These are phyloP conservation scores for Hipposideros armiger DNA, from an alignment of 2,113 vertebrate species.

Conservation along the genomic window DNA sequence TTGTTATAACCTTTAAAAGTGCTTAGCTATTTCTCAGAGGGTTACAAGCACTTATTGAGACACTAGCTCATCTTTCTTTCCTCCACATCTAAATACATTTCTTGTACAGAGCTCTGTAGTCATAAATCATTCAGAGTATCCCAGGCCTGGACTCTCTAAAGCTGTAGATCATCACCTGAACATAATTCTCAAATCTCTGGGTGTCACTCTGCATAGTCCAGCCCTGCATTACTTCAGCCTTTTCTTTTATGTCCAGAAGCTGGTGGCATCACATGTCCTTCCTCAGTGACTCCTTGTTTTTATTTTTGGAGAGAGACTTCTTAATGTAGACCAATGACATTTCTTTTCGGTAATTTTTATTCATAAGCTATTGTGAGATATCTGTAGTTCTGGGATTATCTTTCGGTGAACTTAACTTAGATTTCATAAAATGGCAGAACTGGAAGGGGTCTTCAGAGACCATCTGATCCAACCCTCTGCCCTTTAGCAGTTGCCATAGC, in stretches of 20 bases:
- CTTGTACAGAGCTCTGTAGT: constrained; percentile 60
- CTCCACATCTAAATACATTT: constrained; percentile 76
- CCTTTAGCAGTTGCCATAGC: not conserved
- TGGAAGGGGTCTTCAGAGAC: not conserved
- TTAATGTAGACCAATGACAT: not conserved
- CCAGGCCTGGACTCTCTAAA: constrained; percentile 52
- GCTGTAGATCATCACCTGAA: constrained; percentile 70
- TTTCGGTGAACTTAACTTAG: constrained; percentile 30
- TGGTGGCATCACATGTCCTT: not conserved
- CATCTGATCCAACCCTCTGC: not conserved
- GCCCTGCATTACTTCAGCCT: constrained; percentile 26
- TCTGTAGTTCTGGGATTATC: not conserved
- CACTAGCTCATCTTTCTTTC: constrained; percentile 76
- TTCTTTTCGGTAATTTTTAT: constrained; percentile 50
- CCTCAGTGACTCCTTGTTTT: constrained; percentile 5
- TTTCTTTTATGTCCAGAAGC: constrained; percentile 54
- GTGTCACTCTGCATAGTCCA: not conserved
- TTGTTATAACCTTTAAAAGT: constrained; percentile 68
- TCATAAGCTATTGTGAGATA: not conserved
- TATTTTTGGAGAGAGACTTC: not conserved
- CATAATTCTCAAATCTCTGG: constrained; percentile 65
- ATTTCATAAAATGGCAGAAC: not conserved
- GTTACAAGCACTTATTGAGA: constrained; percentile 73
- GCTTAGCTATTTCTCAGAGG: constrained; percentile 75
- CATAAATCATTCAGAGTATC: constrained; percentile 73